These are phyloP conservation scores for Serranus cabrilla DNA, from an alignment of 2,797 vertebrate species.

Conservation along the genomic window DNA sequence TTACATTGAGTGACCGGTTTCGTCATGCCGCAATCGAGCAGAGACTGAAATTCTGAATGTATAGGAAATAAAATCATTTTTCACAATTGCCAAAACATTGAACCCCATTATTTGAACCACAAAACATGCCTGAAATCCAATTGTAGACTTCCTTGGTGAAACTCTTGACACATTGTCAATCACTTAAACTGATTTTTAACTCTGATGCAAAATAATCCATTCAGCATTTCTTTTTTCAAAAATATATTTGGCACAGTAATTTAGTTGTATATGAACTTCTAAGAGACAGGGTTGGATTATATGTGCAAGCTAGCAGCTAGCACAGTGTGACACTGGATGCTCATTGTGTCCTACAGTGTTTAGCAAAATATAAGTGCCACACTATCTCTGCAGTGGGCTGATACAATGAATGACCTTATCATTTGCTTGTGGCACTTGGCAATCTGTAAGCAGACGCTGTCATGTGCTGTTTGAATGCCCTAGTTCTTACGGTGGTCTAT, in stretches of 20 bases:
- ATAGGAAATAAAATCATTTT: no score
- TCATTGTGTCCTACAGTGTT: background rate
- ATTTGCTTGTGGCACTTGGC: slow-evolving; percentile 31
- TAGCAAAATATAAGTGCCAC: slow-evolving; percentile 11
- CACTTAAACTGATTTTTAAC: no score
- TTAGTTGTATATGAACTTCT: background rate
- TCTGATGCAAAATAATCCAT: no score
- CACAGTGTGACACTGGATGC: slow-evolving; percentile 8
- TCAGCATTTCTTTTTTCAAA: background rate
- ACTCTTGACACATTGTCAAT: no score
- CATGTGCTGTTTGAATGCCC: slow-evolving; percentile 40
- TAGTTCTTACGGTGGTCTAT: slow-evolving; percentile 28
- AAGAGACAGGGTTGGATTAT: background rate
- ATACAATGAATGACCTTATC: slow-evolving; percentile 41
- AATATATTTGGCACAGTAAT: background rate
- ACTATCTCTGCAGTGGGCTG: slow-evolving; percentile 9
- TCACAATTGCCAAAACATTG: no score
- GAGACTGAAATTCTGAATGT: no score
- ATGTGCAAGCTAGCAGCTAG: background rate
- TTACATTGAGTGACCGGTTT: no score
- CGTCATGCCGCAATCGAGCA: no score
- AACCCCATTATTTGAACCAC: no score
- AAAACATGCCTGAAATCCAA: no score
- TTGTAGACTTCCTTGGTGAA: no score
- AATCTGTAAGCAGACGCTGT: slow-evolving; percentile 28